Base-by-base conservation (phyloP, 2,113 vertebrate species). In the Corythornis madagascariensis region DNA sequence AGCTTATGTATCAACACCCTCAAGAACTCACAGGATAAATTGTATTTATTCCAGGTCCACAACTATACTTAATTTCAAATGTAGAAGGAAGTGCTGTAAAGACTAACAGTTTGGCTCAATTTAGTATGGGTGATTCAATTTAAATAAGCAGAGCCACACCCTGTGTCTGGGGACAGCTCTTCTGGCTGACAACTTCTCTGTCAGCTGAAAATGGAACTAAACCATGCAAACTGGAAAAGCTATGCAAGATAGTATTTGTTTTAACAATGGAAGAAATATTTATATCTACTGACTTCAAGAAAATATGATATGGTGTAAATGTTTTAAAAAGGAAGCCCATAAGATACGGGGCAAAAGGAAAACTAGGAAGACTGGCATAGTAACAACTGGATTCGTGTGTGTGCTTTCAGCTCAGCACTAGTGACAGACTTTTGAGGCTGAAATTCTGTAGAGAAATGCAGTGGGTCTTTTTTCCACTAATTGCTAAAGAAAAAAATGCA, bases 301-400 rank as follows among this genome's bases (percentile, higher is more conserved):
- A 95, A 92, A 95, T 79, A 92, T 88, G 95, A 96, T 86, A 79
- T 13, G 10, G 33, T 52, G 2, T 4, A 82, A 89, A 70, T 60
- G 21, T 85, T 94, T 87, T 3, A 1, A 55, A 90, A 77, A 75
- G 90, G 83, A 95, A 94, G 61, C 12, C 48, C 4, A 20, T 42
- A 63, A 57, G 16, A 50, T 72, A 70, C 1, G 0, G 64, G 43
- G 79, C 31, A 82, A 69, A 78, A 65, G 75, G 78, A 91, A 87
- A 63, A 43, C 61, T 59, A 48, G 47, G 28, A 76, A 61, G 74
- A 77, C 29, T 47, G 25, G 31, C 65, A 60, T 16, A 77, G 28
- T 7, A 88, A 79, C 78, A 93, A 88, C 90, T 81, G 83, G 67
- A 89, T 89, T 77, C 78, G n/a, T 8, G 40, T 9, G 6, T 7